phyloP scores from a whole-genome alignment of 2,113 vertebrate species.

The Bufo gargarizans region DNA sequence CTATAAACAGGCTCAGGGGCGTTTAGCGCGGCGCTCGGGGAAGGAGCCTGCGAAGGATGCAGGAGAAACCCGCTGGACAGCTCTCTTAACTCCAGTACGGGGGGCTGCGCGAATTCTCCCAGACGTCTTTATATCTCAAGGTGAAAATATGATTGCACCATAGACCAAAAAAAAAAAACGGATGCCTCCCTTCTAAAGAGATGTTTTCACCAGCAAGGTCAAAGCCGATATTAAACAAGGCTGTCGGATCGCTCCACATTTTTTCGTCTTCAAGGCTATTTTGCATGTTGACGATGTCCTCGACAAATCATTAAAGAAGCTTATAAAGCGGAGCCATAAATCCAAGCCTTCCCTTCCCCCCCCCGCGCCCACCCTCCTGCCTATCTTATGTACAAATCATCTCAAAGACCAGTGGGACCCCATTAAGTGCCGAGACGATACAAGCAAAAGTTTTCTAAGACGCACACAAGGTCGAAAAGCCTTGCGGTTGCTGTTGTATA shows the following conservation, averaged over 20 bases:
- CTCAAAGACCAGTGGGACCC: constrained; percentile 39
- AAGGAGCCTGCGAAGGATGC: not conserved
- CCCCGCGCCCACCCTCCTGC: not conserved
- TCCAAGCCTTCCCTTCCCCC: not conserved
- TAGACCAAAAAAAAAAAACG: constrained; percentile 30
- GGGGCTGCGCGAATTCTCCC: not conserved
- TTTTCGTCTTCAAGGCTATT: not conserved
- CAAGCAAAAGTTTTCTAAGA: constrained; percentile 25
- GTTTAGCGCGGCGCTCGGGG: constrained; percentile 53
- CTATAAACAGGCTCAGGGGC: constrained; percentile 75
- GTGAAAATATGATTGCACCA: not conserved
- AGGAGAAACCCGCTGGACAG: no score
- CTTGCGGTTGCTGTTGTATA: not conserved
- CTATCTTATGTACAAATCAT: constrained; percentile 37
- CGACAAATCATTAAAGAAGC: not conserved
- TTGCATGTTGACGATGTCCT: constrained; percentile 13
- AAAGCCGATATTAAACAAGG: not conserved
- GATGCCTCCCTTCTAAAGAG: constrained; percentile 18
- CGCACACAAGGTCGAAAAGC: constrained; percentile 33
- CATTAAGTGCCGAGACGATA: constrained; percentile 28
- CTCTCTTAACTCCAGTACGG: no score
- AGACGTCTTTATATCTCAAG: constrained; percentile 49
- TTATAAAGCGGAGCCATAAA: not conserved
- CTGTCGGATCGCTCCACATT: not conserved
- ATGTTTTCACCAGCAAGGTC: constrained; percentile 39